Percentiles rank a stretch among this genome's conserved stretches.
Evolutionary conservation across 2,888 invertebrate genomes (phyloP).

Genomic region (Zele albiditarsus): DNA sequence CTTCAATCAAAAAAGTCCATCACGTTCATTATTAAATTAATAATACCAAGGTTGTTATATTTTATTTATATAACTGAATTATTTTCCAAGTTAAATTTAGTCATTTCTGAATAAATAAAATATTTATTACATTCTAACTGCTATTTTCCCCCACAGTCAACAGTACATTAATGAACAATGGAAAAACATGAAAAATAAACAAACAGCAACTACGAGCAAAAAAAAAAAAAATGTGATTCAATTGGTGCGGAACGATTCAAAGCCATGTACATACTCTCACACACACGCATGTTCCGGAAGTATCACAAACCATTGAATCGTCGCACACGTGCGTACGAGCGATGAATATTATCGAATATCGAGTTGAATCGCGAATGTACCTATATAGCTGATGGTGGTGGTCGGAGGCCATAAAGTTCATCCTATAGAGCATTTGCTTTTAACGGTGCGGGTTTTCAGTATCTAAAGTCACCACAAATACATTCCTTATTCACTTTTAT

Average conservation of each 20-base stretch:
- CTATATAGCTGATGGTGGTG: not conserved
- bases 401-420: constrained; percentile 23
- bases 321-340: constrained; percentile 33
- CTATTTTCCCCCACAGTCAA: too few relatives aligned
- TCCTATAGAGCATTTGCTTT: not conserved
- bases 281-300: constrained; percentile 12
- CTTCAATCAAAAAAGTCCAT: too few relatives aligned
- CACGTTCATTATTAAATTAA: too few relatives aligned
- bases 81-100: too few relatives aligned
- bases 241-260: constrained; percentile 20
- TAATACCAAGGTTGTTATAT: too few relatives aligned
- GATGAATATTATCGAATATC: constrained; percentile 43
- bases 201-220: not conserved
- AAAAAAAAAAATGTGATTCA: not conserved
- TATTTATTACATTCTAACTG: too few relatives aligned
- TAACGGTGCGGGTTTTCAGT: not conserved
- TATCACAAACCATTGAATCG: constrained; percentile 23
- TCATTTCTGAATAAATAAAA: too few relatives aligned
- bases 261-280: not conserved
- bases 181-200: not conserved
- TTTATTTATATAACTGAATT: too few relatives aligned
- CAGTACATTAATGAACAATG: not conserved
- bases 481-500: constrained; percentile 7
- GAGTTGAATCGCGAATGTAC: constrained; percentile 19
- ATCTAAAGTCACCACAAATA: constrained; percentile 11